A percentile compares a stretch with the other conserved stretches of the same genome.
phyloP scores from a whole-genome alignment of 2,797 vertebrate species.

The Kryptopterus vitreolus region DNA sequence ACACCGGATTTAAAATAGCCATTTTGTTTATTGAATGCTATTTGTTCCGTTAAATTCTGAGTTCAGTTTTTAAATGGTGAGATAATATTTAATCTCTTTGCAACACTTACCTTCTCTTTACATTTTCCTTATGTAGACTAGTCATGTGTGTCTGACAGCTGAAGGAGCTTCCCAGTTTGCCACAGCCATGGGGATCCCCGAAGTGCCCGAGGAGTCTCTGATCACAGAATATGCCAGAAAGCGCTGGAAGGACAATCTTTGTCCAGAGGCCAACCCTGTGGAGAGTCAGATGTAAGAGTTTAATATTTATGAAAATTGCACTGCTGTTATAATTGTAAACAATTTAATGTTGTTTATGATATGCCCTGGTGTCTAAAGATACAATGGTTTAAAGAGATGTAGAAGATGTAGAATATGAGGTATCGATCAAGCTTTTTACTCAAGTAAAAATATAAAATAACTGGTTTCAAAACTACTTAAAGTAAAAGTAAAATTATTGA shows the following conservation, averaged over 20 bases:
- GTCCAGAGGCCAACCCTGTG: constrained; percentile 69
- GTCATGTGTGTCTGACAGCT: constrained; percentile 84
- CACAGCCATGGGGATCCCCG: constrained; percentile 77
- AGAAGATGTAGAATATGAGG: too few relatives aligned
- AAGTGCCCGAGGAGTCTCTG: constrained; percentile 80
- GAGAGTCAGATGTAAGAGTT: constrained; percentile 78
- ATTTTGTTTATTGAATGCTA: not conserved
- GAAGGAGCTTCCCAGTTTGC: constrained; percentile 85
- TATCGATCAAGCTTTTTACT: too few relatives aligned
- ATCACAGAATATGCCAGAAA: constrained; percentile 81
- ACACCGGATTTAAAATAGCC: too few relatives aligned
- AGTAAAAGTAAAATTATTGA: too few relatives aligned
- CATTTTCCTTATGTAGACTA: constrained; percentile 74
- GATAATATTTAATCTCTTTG: not conserved
- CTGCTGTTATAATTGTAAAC: not conserved
- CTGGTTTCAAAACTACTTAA: too few relatives aligned
- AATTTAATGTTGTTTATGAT: not conserved
- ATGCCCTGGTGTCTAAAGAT: too few relatives aligned
- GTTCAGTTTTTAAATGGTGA: not conserved
- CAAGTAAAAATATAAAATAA: too few relatives aligned
- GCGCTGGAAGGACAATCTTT: constrained; percentile 79
- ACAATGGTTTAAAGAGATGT: too few relatives aligned
- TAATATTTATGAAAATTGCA: not conserved
- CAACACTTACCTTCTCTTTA: not conserved
- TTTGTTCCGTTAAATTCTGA: not conserved